These are phyloP conservation scores for Pogona vitticeps DNA, from an alignment of 2,113 vertebrate genomes.

Conservation along the genomic window DNA sequence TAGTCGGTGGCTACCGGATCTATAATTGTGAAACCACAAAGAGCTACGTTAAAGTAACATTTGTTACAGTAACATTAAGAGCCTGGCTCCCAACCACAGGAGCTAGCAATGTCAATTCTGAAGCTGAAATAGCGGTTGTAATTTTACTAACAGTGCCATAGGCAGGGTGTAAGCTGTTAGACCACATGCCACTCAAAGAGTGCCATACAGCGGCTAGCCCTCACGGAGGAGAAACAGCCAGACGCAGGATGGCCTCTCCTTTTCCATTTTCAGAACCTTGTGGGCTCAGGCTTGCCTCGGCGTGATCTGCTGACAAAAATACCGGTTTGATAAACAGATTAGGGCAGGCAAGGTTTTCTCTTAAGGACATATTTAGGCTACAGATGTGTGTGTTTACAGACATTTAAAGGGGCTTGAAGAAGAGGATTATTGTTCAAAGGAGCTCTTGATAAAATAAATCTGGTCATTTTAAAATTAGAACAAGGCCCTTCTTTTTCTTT, in stretches of 20 bases:
- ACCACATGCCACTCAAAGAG: slow-evolving; percentile 71
- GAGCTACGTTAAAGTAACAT: slow-evolving; percentile 78
- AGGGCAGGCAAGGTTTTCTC: neutral
- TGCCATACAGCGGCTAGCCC: slow-evolving; percentile 52
- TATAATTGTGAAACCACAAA: slow-evolving; percentile 83
- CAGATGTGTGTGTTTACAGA: neutral
- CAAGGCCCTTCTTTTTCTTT: too few relatives aligned
- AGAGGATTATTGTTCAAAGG: neutral
- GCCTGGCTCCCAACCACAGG: slow-evolving; percentile 75
- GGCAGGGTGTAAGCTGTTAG: slow-evolving; percentile 64
- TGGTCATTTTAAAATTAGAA: too few relatives aligned
- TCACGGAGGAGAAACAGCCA: slow-evolving; percentile 47
- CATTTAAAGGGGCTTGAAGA: neutral
- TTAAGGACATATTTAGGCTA: neutral
- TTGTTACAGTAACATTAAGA: slow-evolving; percentile 80
- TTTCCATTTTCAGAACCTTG: slow-evolving; percentile 24
- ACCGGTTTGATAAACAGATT: neutral
- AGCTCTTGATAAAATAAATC: too few relatives aligned
- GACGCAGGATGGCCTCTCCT: slow-evolving; percentile 43
- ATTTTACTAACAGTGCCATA: slow-evolving; percentile 73
- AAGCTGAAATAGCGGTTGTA: slow-evolving; percentile 64
- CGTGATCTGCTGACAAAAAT: slow-evolving; percentile 3
- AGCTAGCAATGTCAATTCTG: slow-evolving; percentile 64
- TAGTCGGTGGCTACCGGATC: slow-evolving; percentile 75
- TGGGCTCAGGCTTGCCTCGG: slow-evolving; percentile 18